These are phyloP conservation scores for Drosophila nasuta DNA, from an alignment of 1,140 invertebrate genomes.

Conservation along the genomic window DNA sequence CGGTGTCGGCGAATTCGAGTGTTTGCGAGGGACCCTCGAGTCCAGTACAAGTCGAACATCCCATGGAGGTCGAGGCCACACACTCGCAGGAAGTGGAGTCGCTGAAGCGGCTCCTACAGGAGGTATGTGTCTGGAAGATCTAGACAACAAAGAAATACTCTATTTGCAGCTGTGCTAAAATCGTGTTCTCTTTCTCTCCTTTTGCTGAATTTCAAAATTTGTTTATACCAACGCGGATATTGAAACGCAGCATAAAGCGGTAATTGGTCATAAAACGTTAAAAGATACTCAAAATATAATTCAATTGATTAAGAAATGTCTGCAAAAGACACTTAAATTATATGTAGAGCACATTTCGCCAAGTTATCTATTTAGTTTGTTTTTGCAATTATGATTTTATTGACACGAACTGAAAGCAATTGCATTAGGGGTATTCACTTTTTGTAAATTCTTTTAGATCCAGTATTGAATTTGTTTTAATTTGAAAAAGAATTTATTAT, in stretches of 20 bases:
- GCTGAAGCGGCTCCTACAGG: slow-evolving; percentile 89
- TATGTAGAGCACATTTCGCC: slow-evolving; percentile 64
- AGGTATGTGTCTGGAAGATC: slow-evolving; percentile 86
- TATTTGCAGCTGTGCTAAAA: slow-evolving; percentile 59
- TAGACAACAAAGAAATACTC: slow-evolving; percentile 4
- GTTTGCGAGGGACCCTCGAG: slow-evolving; percentile 88
- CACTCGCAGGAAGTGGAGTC: slow-evolving; percentile 87
- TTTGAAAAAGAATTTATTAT: no score
- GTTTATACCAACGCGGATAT: slow-evolving; percentile 72
- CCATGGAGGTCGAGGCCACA: slow-evolving; percentile 85
- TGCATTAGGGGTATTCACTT: neutral
- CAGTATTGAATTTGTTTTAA: no score
- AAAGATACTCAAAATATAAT: slow-evolving; percentile 48
- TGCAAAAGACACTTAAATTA: slow-evolving; percentile 17
- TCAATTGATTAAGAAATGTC: neutral
- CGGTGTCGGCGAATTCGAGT: slow-evolving; percentile 86
- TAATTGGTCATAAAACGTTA: slow-evolving; percentile 68
- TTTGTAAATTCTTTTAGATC: neutral
- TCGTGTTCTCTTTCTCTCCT: slow-evolving; percentile 72
- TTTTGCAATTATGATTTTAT: neutral
- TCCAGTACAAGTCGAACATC: slow-evolving; percentile 85
- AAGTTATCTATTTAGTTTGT: slow-evolving; percentile 26
- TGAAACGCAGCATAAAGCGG: slow-evolving; percentile 84
- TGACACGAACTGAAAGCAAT: slow-evolving; percentile 1
- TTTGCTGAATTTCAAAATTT: slow-evolving; percentile 85